Base-by-base conservation (phyloP, 2,888 invertebrate species). In the Unio delphinus region DNA sequence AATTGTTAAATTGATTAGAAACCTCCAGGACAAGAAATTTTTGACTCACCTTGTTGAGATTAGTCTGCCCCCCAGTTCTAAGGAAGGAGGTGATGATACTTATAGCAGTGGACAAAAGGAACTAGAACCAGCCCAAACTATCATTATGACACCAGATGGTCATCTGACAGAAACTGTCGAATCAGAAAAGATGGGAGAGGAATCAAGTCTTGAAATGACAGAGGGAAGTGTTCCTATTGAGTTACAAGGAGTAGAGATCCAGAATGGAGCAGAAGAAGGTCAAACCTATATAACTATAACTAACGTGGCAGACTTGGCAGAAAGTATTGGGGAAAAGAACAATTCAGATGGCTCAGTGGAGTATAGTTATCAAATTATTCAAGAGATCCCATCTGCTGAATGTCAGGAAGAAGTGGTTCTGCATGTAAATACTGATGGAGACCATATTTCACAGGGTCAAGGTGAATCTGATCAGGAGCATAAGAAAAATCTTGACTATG, bases 1-100 rank as follows among this genome's bases (percentile, higher is more conserved):
- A 69, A 82, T 85, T 55, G 79, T 82, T 17, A 78, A 80, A 17
- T 61, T 83, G 11, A 82, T 83, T 15, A 80, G 81, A 65, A 82
- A 79, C 71, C 69, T 84, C 6, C 74, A 73, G 23, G 71, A 57
- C 20, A 81, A 80, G 65, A 73, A 74, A 30, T 70, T 68, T 28
- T 68, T 72, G 67, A 68, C 70, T 26, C 73, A 73, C n/a, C 68
- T 70, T 64, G 69, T 69, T 26, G 70, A 70, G 20, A 70, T 73
- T n/a, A 65, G 61, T 28, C 61, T 70, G 7, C 73, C 70, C 7
- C 64, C 70, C 23, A 63, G 64, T 11, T 64, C 67, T 54, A 67
- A 67, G 30, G 60, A 34, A 26, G 70, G 64, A 56, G 30, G 55
- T 1, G 65, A 56, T 11, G 30, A 45, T 45, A 45, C 11, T 60